Conservation (phyloP, 2,113 vertebrate species). For the Brachypodius melanocephalos region DNA sequence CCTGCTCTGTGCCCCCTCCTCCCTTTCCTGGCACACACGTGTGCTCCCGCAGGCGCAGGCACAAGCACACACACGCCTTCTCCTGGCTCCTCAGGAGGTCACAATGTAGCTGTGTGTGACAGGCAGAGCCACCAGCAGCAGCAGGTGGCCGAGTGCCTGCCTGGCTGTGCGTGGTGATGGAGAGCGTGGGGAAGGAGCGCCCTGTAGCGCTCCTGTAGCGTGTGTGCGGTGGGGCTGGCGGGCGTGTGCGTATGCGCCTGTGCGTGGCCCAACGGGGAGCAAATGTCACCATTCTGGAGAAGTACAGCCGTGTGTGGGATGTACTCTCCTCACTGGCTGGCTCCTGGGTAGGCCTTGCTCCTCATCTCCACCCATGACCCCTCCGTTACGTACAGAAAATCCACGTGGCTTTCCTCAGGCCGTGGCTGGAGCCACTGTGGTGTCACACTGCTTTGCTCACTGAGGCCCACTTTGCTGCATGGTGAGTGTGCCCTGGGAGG, state of each 20-base stretch:
- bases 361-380: background rate
- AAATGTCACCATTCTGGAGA: background rate
- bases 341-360: background rate
- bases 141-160: background rate
- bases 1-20: background rate
- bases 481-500: accelerated
- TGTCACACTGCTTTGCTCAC: background rate
- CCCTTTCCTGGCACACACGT: background rate
- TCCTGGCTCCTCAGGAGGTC: background rate
- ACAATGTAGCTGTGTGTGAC: background rate
- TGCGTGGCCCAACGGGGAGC: background rate
- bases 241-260: background rate
- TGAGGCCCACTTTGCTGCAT: accelerated
- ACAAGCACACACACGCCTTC: background rate
- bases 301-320: background rate
- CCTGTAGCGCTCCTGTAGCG: accelerated
- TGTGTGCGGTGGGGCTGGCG: background rate
- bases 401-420: background rate
- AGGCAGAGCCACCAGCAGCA: background rate
- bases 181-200: background rate
- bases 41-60: background rate
- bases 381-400: background rate
- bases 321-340: background rate
- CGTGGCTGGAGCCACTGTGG: accelerated
- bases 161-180: background rate